Conservation (phyloP, 2,888 invertebrate genomes). For the Panorpa germanica region DNA sequence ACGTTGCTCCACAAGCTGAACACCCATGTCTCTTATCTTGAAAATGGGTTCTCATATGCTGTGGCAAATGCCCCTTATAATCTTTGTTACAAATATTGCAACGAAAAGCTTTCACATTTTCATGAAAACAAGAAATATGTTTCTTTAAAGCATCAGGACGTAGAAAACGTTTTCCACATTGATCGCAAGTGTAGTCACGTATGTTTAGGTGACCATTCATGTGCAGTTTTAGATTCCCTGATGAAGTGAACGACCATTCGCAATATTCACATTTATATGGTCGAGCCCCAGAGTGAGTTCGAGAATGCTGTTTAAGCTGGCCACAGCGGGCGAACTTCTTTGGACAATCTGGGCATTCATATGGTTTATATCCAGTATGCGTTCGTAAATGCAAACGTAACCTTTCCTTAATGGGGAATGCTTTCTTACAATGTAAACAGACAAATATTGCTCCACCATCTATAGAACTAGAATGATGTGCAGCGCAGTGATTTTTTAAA, state of each 20-base stretch:
- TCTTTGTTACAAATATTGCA: slow-evolving; percentile 67
- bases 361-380: slow-evolving; percentile 53
- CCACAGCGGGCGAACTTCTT: slow-evolving; percentile 55
- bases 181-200: slow-evolving; percentile 57
- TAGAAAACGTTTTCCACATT: slow-evolving; percentile 65
- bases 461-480: slow-evolving; percentile 31
- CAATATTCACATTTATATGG: slow-evolving; percentile 55
- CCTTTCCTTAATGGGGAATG: slow-evolving; percentile 57
- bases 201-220: slow-evolving; percentile 52
- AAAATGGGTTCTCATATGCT: slow-evolving; percentile 71
- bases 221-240: slow-evolving; percentile 40
- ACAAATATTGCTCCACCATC: too few relatives aligned
- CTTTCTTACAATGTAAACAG: slow-evolving; percentile 56
- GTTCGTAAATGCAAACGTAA: slow-evolving; percentile 50
- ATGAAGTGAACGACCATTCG: slow-evolving; percentile 46
- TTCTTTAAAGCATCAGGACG: slow-evolving; percentile 54
- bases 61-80: slow-evolving; percentile 62
- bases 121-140: slow-evolving; percentile 58
- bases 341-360: slow-evolving; percentile 38
- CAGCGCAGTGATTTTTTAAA: slow-evolving; percentile 40
- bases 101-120: slow-evolving; percentile 51
- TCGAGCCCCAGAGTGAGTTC: slow-evolving; percentile 52
- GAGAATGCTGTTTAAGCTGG: slow-evolving; percentile 46
- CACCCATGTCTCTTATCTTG: too few relatives aligned
- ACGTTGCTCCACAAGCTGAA: slow-evolving; percentile 42